Evolutionary conservation across 2,797 vertebrate species (phyloP).

Genomic region (Chelon labrosus): DNA sequence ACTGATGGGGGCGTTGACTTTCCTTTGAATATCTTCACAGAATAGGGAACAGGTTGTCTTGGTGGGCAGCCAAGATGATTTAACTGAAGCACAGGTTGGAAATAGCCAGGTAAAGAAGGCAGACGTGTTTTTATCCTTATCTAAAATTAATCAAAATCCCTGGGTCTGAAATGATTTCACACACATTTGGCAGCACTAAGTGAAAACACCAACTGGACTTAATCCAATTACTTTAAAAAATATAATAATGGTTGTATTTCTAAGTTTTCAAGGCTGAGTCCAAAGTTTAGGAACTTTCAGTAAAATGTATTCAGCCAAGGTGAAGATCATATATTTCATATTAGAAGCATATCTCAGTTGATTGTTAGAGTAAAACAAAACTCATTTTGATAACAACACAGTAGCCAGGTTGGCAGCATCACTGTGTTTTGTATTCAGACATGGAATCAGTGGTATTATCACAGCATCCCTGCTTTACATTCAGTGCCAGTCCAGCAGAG

Average conservation of each 20-base stretch:
- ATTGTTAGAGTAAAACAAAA: no score
- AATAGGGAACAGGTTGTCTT: conserved; percentile 47
- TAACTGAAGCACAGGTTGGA: conserved; percentile 40
- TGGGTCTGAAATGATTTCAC: conserved; percentile 27
- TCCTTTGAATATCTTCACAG: background rate
- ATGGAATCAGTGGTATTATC: conserved; percentile 26
- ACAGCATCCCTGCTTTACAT: conserved; percentile 42
- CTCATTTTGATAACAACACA: background rate
- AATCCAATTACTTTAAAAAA: conserved; percentile 16
- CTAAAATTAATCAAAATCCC: conserved; percentile 39
- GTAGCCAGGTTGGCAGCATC: background rate
- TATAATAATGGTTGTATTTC: conserved; percentile 2
- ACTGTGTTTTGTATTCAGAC: conserved; percentile 30
- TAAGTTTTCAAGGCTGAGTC: background rate
- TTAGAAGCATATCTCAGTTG: no score
- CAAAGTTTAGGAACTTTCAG: conserved; percentile 3
- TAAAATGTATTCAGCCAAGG: no score
- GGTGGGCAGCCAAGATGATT: conserved; percentile 45
- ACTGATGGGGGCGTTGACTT: background rate
- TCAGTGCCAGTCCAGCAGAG: conserved; percentile 30
- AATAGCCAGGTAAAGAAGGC: conserved; percentile 9
- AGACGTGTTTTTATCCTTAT: conserved; percentile 29
- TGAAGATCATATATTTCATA: no score
- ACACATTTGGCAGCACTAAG: conserved; percentile 5
- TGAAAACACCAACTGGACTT: conserved; percentile 3